These are phyloP conservation scores for Arremon aurantiirostris DNA, from an alignment of 2,797 vertebrate genomes.

Conservation along the genomic window DNA sequence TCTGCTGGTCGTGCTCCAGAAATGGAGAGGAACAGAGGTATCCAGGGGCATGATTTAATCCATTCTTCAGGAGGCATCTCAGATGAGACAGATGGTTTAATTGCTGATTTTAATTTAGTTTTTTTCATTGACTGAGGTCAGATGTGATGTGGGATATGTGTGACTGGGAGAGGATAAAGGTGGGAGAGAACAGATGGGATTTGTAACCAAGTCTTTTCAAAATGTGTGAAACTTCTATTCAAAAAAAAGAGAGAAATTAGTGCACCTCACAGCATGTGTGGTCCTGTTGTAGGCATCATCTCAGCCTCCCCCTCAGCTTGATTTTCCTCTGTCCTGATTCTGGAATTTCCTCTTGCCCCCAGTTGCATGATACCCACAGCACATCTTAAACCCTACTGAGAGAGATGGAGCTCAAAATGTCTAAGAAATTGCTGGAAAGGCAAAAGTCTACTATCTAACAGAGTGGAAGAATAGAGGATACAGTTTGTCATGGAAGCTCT, in stretches of 20 bases:
- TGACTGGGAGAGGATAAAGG: neutral
- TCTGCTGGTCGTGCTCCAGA: neutral
- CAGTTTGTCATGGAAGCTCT: neutral
- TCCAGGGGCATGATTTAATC: neutral
- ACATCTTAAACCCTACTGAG: neutral
- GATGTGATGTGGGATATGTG: neutral
- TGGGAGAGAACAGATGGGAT: neutral
- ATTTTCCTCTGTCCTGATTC: neutral
- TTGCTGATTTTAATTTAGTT: neutral
- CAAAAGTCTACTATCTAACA: neutral
- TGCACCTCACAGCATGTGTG: neutral
- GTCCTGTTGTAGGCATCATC: neutral
- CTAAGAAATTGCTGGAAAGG: neutral
- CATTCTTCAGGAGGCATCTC: neutral
- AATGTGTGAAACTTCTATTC: neutral
- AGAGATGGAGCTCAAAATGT: neutral
- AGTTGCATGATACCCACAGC: rapidly evolving
- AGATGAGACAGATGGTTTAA: neutral
- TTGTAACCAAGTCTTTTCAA: neutral
- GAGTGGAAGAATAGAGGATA: neutral
- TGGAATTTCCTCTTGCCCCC: neutral
- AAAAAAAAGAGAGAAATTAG: neutral
- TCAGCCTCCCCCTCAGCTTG: neutral
- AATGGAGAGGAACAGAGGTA: neutral
- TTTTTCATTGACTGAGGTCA: neutral